Base-by-base conservation (phyloP, 1,140 invertebrate genomes). In the Nylanderia fulva region DNA sequence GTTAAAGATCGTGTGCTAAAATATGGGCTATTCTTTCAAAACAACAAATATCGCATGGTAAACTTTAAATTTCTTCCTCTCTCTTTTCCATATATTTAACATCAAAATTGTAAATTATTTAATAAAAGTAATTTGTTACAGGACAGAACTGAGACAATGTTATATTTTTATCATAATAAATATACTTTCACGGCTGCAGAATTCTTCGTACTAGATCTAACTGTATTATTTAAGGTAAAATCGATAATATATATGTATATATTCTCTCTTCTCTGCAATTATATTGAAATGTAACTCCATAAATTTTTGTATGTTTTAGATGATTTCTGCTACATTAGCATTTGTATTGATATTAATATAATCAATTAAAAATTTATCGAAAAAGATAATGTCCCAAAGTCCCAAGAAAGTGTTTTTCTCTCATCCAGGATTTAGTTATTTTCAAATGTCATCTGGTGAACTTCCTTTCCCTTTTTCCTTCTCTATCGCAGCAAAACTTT, bases 111-210 rank as follows among this genome's bases (percentile, higher is more conserved):
- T 36, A n/a, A 18, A 5, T 79, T 15, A 56, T 79, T 68, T 68
- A 39, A 68, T 0, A 39, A 68, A 39, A 27, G 18, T 27, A 13
- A 56, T 13, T 54, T 7, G 3, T 79, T 68, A 39, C 33, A 79
- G 76, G 76, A 79, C 0, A 68, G 54, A 68, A 54, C 42, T 7
- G 76, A 79, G 1, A 79, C 68, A 33, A 68, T 79, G 76, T 13
- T 79, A 33, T 79, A 79, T 39, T 79, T 79, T 54, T 79, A 79
- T 79, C 76, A 79, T 27, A 54, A 21, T 0, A 79, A 45, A 68
- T 79, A 54, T 54, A 39, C 7, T 13, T 79, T 79, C 18, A 68
- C 76, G 11, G 76, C 76, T 5, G 76, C 61, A 6, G 33, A 54
- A 27, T 79, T 79, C 4, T 79, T 68, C 18, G 1, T 24, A 39